A percentile compares a stretch with the other conserved stretches of the same genome.
Conservation (phyloP, 2,888 invertebrate species). For the Podabrus alpinus region DNA sequence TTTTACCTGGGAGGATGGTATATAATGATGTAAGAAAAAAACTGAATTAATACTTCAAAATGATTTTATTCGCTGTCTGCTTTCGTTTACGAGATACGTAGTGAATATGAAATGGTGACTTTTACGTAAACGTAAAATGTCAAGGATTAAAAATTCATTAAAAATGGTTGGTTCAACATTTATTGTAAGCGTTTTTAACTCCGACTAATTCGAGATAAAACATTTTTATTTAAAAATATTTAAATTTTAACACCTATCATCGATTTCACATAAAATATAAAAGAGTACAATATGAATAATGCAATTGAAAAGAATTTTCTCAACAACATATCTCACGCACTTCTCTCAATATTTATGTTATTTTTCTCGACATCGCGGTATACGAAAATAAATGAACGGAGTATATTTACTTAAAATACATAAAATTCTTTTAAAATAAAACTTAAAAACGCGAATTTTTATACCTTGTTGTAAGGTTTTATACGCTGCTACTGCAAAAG, state of each 20-base stretch:
- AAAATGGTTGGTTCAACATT: neutral
- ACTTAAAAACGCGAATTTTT: neutral
- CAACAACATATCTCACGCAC: neutral
- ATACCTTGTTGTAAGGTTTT: neutral
- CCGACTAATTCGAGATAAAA: neutral
- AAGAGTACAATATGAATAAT: neutral
- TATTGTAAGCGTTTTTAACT: neutral
- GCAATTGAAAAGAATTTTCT: neutral
- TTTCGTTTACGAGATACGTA: too few species aligned
- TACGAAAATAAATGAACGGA: neutral
- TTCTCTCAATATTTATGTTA: neutral
- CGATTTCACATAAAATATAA: neutral
- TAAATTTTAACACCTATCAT: neutral
- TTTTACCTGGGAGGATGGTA: too few species aligned
- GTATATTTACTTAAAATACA: neutral
- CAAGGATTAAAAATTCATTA: neutral
- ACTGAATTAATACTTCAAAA: too few species aligned
- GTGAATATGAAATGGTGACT: too few species aligned
- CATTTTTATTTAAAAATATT: neutral
- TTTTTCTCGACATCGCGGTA: neutral
- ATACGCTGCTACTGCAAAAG: neutral
- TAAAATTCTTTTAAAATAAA: neutral
- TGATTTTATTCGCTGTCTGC: too few species aligned
- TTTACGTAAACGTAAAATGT: too few species aligned
- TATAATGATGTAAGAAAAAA: too few species aligned